These are phyloP conservation scores for Phyllostomus hastatus DNA, from an alignment of 2,113 vertebrate genomes.

Conservation along the genomic window DNA sequence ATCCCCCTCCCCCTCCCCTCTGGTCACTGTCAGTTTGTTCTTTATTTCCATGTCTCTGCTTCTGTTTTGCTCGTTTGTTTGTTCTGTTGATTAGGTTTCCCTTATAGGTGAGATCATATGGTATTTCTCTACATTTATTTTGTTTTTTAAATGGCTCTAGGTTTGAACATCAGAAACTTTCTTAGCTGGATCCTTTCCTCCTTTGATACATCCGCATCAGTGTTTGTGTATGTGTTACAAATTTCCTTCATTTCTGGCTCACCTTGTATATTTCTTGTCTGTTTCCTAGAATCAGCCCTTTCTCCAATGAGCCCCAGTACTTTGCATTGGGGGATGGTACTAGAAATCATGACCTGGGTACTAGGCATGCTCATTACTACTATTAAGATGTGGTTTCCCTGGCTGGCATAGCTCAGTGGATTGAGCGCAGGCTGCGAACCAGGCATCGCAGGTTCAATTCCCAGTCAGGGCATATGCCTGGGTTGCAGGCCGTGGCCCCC, in stretches of 20 bases:
- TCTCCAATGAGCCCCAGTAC: neutral
- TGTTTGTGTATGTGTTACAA: neutral
- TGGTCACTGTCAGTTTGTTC: too few relatives aligned
- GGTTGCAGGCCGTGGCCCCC: too few relatives aligned
- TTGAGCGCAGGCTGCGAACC: too few relatives aligned
- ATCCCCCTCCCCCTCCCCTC: too few relatives aligned
- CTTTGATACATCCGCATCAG: neutral
- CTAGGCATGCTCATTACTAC: neutral
- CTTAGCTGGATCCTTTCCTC: neutral
- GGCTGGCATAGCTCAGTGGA: too few relatives aligned
- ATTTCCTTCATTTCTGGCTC: neutral
- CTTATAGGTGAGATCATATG: too few relatives aligned
- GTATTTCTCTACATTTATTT: neutral
- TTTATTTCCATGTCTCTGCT: too few relatives aligned
- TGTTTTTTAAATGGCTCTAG: neutral
- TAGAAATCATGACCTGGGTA: neutral
- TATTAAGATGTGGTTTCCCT: neutral
- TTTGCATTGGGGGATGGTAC: neutral
- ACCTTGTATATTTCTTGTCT: neutral
- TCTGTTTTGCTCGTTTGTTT: too few relatives aligned
- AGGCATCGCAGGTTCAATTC: too few relatives aligned
- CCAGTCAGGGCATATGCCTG: too few relatives aligned
- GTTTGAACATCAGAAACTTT: neutral
- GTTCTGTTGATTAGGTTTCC: too few relatives aligned
- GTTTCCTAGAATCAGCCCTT: neutral